Base-by-base conservation (phyloP, 2,888 invertebrate genomes). In the Zaprionus lineosus region DNA sequence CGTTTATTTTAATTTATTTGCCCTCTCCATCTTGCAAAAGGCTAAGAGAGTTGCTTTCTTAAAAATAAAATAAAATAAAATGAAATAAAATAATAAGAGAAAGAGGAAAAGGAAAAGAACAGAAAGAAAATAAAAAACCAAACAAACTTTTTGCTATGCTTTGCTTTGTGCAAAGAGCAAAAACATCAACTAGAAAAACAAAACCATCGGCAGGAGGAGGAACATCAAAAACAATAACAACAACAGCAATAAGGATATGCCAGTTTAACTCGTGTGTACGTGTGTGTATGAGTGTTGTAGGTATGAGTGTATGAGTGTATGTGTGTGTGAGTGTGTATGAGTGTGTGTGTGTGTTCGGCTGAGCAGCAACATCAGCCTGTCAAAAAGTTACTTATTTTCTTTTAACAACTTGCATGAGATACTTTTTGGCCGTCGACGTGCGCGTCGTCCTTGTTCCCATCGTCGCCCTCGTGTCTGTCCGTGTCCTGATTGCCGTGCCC, bases 371-470 rank as follows among this genome's bases (percentile, higher is more conserved):
- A 21, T 24, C 50, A 75, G 83, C 64, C 76, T 79, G 79, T 79
- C 79, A 83, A 83, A 81, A 81, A 83, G 84, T 81, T 83, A 73
- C 82, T 84, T 83, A 75, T 84, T 84, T 84, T 84, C 75, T 78
- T 84, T 82, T 81, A 74, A 79, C 83, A 79, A 79, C 74, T 79
- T 79, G 74, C 65, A 71, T 77, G 69, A 77, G 82, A 77, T 24
- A 24, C 78, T 82, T 78, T 78, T 55, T 53, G 73, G 46, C 28
- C 28, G 55, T 50, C n/a, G 18, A 44, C 29, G 36, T 44, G 40
- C 36, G 57, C 52, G 44, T n/a, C n/a, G n/a, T 61, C 47, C 46
- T 44, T 53, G 40, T 39, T 34, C 14, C 41, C 50, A 29, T 29
- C 36, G 41, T 15, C 6, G 16, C 19, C 18, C 26, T 9, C 31